Conservation (phyloP, 1,140 invertebrate genomes). For the honey bee (Apis mellifera) region DNA sequence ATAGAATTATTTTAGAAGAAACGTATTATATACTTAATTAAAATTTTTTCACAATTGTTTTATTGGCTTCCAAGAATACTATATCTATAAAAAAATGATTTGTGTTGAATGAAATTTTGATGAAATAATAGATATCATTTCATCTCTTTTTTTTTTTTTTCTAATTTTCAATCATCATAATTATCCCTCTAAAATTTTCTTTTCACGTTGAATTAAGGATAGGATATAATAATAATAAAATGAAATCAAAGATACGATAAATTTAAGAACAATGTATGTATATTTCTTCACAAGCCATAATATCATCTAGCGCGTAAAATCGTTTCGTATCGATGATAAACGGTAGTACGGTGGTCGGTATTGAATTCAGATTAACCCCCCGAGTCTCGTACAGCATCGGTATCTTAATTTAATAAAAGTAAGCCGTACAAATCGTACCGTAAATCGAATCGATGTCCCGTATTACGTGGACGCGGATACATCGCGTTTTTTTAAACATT, state of each 20-base stretch:
- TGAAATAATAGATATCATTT: no score
- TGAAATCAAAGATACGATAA: no score
- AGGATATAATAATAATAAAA: not conserved
- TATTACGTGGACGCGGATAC: not conserved
- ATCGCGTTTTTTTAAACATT: not conserved
- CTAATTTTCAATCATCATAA: no score
- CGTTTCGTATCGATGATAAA: slow-evolving; percentile 22
- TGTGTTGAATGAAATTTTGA: no score
- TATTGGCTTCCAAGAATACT: no score
- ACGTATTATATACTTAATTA: no score
- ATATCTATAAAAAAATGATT: no score
- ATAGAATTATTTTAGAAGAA: no score
- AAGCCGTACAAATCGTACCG: slow-evolving; percentile 45
- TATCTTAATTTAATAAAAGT: slow-evolving; percentile 48
- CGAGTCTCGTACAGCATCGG: slow-evolving; percentile 26
- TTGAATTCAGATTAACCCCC: slow-evolving; percentile 41
- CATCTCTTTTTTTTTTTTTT: no score
- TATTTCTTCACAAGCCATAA: slow-evolving; percentile 18
- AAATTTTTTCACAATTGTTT: no score
- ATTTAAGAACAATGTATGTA: slow-evolving; percentile 27
- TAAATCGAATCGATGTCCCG: slow-evolving; percentile 37
- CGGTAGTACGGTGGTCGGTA: slow-evolving; percentile 21
- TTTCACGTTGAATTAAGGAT: not conserved
- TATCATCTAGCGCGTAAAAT: slow-evolving; percentile 9
- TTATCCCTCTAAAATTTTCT: no score